phyloP scores from a whole-genome alignment of 2,797 vertebrate species.

The Botia kubotai region DNA sequence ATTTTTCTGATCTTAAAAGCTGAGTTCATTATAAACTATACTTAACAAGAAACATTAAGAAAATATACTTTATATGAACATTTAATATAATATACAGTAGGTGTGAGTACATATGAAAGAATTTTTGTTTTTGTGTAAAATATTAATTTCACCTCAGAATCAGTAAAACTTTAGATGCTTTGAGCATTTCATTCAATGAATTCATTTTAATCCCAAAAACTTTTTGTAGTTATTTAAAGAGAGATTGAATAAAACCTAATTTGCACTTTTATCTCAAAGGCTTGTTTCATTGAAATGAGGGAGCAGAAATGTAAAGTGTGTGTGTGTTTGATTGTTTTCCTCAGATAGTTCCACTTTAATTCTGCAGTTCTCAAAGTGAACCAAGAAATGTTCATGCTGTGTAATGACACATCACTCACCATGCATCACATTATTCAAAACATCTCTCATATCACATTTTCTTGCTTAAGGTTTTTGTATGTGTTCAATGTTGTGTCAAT shows the following conservation, averaged over 20 bases:
- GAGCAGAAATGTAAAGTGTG: background rate
- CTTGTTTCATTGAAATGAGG: background rate
- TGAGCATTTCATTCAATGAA: background rate
- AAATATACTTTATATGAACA: too few species aligned
- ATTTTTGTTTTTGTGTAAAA: too few species aligned
- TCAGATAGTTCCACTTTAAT: constrained; percentile 63
- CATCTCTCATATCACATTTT: constrained; percentile 63
- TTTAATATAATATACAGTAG: too few species aligned
- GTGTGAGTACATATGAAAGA: too few species aligned
- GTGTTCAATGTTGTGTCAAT: background rate
- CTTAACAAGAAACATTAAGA: too few species aligned
- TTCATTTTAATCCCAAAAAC: background rate
- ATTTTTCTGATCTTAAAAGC: too few species aligned
- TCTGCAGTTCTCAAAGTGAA: constrained; percentile 58
- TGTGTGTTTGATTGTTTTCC: constrained; percentile 17
- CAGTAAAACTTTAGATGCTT: background rate
- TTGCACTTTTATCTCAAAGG: constrained; percentile 22
- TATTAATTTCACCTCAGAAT: background rate
- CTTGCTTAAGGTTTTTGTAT: constrained; percentile 52
- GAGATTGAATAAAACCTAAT: background rate
- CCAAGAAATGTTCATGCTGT: constrained; percentile 72
- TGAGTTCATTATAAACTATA: too few species aligned
- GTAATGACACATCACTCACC: constrained; percentile 54
- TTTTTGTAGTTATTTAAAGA: constrained; percentile 7
- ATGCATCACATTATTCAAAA: constrained; percentile 64